Evolutionary conservation across 64 coral and sea anemone species (phyloP).

Genomic region (Stichodactyla mertensii): DNA sequence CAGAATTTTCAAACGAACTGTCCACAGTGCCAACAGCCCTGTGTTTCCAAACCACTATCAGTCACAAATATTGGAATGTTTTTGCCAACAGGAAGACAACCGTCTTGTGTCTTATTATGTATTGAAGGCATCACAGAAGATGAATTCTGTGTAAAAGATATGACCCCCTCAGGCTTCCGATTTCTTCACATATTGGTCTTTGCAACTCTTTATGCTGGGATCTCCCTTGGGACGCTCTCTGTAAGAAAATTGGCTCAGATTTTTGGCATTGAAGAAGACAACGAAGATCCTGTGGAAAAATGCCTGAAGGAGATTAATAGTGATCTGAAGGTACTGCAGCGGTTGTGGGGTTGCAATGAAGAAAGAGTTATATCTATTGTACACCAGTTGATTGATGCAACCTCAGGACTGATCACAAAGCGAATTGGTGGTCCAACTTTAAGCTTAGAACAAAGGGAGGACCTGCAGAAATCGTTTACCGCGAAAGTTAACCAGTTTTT

Average conservation of each 20-base stretch:
- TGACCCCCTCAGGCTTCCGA: conserved; percentile 59
- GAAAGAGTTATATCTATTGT: conserved; percentile 55
- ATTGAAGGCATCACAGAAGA: not conserved
- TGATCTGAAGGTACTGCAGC: conserved; percentile 44
- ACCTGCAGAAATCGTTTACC: conserved; percentile 19
- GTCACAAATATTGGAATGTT: not conserved
- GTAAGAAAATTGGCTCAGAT: not conserved
- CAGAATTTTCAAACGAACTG: not conserved
- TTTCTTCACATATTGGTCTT: conserved; percentile 61
- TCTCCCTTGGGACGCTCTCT: conserved; percentile 22
- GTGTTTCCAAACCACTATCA: not conserved
- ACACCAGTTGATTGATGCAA: conserved; percentile 46
- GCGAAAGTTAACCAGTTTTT: not conserved
- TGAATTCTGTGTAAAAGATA: conserved; percentile 25
- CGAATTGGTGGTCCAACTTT: not conserved
- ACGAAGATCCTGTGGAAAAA: not conserved
- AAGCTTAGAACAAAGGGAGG: conserved; percentile 17
- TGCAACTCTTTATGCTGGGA: conserved; percentile 52
- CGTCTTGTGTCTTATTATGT: not conserved
- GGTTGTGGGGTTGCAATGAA: conserved; percentile 58
- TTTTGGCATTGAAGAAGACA: not conserved
- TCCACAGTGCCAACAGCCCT: not conserved
- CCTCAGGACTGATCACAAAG: conserved; percentile 21
- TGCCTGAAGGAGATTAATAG: conserved; percentile 34
- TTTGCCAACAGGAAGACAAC: not conserved